phyloP scores from a whole-genome alignment of 2,797 vertebrate genomes.

The Coregonus sp. region DNA sequence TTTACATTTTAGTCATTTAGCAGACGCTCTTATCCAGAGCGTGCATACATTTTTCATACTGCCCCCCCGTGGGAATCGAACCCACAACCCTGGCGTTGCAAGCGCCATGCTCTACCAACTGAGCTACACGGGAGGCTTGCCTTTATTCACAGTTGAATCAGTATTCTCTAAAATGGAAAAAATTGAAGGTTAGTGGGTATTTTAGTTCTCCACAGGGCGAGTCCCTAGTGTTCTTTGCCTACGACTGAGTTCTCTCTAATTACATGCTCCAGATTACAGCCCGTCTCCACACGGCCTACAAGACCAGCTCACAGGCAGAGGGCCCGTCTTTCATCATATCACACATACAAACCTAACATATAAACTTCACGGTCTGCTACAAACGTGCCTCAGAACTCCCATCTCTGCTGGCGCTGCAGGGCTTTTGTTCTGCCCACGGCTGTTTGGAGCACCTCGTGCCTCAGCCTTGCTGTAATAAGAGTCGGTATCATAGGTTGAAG shows the following conservation, averaged over 20 bases:
- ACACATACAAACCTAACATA: conserved; percentile 55
- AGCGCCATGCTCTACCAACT: too few species aligned
- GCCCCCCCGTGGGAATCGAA: too few species aligned
- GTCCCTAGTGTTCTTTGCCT: conserved; percentile 65
- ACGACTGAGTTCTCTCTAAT: conserved; percentile 77
- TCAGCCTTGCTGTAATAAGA: neutral
- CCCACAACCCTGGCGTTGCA: too few species aligned
- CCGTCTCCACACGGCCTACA: conserved; percentile 58
- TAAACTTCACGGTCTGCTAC: conserved; percentile 48
- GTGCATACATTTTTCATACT: too few species aligned
- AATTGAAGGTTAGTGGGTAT: conserved; percentile 55
- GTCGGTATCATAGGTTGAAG: neutral
- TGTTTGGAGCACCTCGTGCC: neutral
- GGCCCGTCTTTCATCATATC: conserved; percentile 59
- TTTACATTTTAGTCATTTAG: too few species aligned
- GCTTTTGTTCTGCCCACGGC: neutral
- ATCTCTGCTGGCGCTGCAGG: neutral
- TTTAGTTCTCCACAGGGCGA: conserved; percentile 64
- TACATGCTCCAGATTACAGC: conserved; percentile 66
- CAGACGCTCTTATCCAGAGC: too few species aligned
- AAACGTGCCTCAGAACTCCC: conserved; percentile 30
- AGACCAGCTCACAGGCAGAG: conserved; percentile 47
- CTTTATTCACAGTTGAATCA: neutral
- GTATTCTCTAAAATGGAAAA: neutral
- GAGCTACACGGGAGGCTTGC: too few species aligned